Conservation (phyloP, 37 sponge, comb jelly and placozoan species). For the Diacarnus erythraeanus region DNA sequence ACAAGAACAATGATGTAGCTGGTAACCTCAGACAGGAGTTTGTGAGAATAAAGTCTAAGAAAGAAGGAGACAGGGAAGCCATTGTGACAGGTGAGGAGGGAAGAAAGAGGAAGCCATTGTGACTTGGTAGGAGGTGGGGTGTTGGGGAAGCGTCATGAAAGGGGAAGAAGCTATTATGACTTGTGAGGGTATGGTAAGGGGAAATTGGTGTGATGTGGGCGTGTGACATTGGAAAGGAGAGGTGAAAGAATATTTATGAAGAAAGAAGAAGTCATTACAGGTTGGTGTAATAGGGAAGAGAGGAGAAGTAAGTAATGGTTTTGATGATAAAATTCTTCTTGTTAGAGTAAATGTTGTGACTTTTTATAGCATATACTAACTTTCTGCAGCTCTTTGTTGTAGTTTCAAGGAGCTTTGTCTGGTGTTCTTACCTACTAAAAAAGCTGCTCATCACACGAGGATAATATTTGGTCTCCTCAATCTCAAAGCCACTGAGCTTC, state of each 20-base stretch:
- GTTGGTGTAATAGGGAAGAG: too few relatives aligned
- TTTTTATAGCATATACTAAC: too few relatives aligned
- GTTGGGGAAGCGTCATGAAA: not conserved
- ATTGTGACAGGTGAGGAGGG: constrained; percentile 74
- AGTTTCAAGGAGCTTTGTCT: constrained; percentile 88
- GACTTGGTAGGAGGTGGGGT: not conserved
- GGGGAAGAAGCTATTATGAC: too few relatives aligned
- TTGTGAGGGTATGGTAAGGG: too few relatives aligned
- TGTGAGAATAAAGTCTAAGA: constrained; percentile 76
- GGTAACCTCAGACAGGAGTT: constrained; percentile 95
- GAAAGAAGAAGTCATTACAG: too few relatives aligned
- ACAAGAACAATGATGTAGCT: constrained; percentile 94
- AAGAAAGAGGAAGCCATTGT: too few relatives aligned
- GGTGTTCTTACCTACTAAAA: constrained; percentile 91
- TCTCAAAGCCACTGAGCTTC: constrained; percentile 86
- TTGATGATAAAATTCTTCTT: too few relatives aligned
- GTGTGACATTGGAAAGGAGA: too few relatives aligned
- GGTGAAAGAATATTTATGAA: too few relatives aligned
- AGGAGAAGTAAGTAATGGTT: too few relatives aligned
- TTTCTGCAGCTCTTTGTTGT: constrained; percentile 84
- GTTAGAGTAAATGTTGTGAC: too few relatives aligned
- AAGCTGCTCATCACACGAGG: constrained; percentile 79
- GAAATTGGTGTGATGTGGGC: too few relatives aligned
- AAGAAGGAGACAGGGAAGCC: constrained; percentile 82
- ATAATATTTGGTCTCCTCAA: constrained; percentile 87